These are phyloP conservation scores for Callimorpha dominula DNA, from an alignment of 2,888 invertebrate species.

Conservation along the genomic window DNA sequence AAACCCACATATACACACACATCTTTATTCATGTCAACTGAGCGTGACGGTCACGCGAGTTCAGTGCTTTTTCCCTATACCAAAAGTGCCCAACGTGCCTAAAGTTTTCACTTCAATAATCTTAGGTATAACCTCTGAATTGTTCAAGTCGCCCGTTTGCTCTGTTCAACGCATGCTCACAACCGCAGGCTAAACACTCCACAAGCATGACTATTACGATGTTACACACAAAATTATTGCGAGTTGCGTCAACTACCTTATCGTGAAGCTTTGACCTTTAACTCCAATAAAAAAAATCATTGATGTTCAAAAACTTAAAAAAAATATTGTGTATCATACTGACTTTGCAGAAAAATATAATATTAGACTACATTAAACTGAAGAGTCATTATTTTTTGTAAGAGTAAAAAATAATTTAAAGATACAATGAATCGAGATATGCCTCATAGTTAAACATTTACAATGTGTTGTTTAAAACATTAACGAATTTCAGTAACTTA, in stretches of 20 bases:
- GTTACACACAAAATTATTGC: slow-evolving; percentile 41
- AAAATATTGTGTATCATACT: background rate
- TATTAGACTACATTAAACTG: background rate
- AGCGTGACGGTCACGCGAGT: too few relatives aligned
- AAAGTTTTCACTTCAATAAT: too few relatives aligned
- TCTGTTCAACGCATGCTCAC: slow-evolving; percentile 31
- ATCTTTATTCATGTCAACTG: too few relatives aligned
- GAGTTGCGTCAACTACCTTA: slow-evolving; percentile 41
- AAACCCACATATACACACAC: too few relatives aligned
- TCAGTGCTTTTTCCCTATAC: too few relatives aligned
- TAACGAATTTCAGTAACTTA: too few relatives aligned
- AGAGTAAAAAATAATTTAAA: background rate
- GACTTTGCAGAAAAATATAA: background rate
- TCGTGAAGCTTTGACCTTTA: slow-evolving; percentile 41
- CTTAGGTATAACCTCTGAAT: too few relatives aligned
- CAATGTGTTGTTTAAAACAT: background rate
- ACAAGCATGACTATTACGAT: slow-evolving; percentile 45
- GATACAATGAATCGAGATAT: background rate
- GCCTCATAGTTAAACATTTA: background rate
- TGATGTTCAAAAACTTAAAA: background rate
- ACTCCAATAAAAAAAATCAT: background rate
- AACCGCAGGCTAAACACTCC: slow-evolving; percentile 50
- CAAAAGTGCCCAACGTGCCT: too few relatives aligned
- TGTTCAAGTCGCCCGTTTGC: slow-evolving; percentile 31
- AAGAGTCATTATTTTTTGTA: background rate